Evolutionary conservation across 2,797 vertebrate species (phyloP).

Genomic region (Saxicola maurus): DNA sequence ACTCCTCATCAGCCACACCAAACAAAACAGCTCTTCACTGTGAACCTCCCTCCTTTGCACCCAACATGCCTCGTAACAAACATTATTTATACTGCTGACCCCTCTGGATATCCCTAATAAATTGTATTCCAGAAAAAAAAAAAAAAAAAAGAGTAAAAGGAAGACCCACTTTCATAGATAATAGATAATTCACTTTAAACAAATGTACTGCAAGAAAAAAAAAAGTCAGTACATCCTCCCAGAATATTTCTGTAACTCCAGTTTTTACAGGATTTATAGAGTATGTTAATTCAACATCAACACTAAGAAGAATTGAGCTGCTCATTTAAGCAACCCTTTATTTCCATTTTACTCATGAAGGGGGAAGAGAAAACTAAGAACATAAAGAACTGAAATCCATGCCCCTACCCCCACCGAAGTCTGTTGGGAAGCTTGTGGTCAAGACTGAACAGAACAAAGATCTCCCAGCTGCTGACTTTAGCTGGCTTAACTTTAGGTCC

Average conservation of each 20-base stretch:
- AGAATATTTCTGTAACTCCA: neutral
- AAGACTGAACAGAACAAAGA: constrained; percentile 10
- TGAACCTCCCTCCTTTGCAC: constrained; percentile 60
- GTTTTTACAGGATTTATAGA: neutral
- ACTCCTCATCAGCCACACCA: constrained; percentile 76
- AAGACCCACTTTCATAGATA: neutral
- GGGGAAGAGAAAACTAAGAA: neutral
- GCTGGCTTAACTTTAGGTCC: neutral
- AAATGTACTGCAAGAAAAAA: neutral
- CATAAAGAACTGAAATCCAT: neutral
- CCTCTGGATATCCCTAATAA: constrained; percentile 55
- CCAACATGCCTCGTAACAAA: neutral
- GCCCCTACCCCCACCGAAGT: neutral
- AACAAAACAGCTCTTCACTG: constrained; percentile 74
- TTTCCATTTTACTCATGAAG: neutral
- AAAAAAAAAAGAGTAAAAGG: neutral
- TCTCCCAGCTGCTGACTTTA: neutral
- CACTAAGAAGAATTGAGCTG: neutral
- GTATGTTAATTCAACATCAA: neutral
- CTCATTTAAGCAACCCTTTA: neutral
- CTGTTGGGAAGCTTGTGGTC: neutral
- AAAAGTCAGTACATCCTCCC: neutral
- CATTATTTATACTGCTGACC: constrained; percentile 14
- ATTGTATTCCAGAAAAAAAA: constrained; percentile 11
- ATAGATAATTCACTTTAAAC: constrained; percentile 1